phyloP scores from a whole-genome alignment of 2,888 invertebrate species.

The Coelogynopora nodosa region DNA sequence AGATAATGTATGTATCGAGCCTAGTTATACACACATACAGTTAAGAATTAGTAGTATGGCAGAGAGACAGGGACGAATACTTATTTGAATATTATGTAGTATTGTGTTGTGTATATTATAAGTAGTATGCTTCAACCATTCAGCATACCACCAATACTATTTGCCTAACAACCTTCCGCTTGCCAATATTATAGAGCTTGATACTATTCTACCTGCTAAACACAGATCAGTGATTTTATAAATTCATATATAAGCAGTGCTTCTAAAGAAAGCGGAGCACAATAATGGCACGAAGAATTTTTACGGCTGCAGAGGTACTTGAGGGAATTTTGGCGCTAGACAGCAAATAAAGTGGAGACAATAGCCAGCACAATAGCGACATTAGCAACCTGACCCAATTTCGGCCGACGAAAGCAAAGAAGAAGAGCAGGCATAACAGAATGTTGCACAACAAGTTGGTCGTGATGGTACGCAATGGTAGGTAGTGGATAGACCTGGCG shows the following conservation, averaged over 20 bases:
- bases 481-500: slow-evolving; percentile 16
- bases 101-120: no score
- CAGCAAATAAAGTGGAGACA: slow-evolving; percentile 6
- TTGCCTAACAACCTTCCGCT: no score
- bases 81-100: no score
- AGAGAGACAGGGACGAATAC: not conserved
- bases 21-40: not conserved
- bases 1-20: not conserved
- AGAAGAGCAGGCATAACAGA: slow-evolving; percentile 22
- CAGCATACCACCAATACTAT: no score
- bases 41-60: not conserved
- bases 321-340: slow-evolving; percentile 12
- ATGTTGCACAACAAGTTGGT: slow-evolving; percentile 29
- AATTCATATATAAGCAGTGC: not conserved
- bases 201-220: not conserved
- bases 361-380: slow-evolving; percentile 33
- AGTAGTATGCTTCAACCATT: not conserved
- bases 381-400: slow-evolving; percentile 16
- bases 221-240: not conserved
- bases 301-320: slow-evolving; percentile 17
- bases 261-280: not conserved
- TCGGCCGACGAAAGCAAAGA: not conserved
- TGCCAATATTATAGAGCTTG: no score
- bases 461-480: slow-evolving; percentile 26
- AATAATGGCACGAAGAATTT: slow-evolving; percentile 17